phyloP scores from a whole-genome alignment of 2,113 vertebrate species.

The Puntigrus tetrazona region DNA sequence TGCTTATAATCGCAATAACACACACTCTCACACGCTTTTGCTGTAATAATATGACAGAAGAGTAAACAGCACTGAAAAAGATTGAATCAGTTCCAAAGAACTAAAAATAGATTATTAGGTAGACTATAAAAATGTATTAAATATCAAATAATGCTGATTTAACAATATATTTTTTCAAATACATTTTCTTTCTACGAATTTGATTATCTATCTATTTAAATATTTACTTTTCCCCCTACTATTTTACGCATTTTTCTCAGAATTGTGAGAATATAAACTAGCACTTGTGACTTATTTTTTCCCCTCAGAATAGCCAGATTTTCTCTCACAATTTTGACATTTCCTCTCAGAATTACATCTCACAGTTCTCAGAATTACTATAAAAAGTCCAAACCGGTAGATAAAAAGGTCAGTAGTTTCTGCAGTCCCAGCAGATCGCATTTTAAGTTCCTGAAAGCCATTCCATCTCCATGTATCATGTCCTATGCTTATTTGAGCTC shows the following conservation, averaged over 20 bases:
- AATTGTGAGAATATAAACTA: too few species aligned
- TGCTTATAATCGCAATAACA: conserved; percentile 23
- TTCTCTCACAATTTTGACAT: background rate
- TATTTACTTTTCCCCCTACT: background rate
- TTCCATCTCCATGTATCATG: background rate
- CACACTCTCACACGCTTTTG: background rate
- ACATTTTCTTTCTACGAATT: background rate
- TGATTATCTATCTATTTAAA: background rate
- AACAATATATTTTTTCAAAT: background rate
- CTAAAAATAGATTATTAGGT: background rate
- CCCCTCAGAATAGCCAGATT: too few species aligned
- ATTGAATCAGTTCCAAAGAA: background rate
- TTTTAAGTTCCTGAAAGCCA: background rate
- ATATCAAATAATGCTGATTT: background rate
- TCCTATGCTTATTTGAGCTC: background rate
- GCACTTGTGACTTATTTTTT: too few species aligned
- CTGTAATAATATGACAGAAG: background rate
- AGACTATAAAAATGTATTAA: background rate
- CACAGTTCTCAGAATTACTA: background rate
- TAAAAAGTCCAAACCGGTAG: background rate
- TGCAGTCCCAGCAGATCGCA: background rate
- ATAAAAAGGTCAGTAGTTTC: background rate
- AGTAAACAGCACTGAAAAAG: background rate
- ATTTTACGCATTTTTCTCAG: background rate
- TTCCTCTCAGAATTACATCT: background rate